phyloP scores from a whole-genome alignment of 64 coral and sea anemone genomes.

The Orbicella faveolata region DNA sequence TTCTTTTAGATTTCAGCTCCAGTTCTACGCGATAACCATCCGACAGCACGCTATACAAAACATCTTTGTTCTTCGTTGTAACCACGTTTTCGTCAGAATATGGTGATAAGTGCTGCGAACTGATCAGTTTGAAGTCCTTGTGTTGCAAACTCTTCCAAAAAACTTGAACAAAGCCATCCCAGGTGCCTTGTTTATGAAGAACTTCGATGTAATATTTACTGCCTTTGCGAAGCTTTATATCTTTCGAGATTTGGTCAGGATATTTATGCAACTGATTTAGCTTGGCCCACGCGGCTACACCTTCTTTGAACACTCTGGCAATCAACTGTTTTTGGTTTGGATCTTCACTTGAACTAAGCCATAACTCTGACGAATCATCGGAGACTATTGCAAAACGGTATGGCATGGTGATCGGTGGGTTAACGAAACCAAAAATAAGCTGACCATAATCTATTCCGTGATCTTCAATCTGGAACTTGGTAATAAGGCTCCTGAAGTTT shows the following conservation, averaged over 20 bases:
- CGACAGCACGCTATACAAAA: not conserved
- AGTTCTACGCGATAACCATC: not conserved
- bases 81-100: not conserved
- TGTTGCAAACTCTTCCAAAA: not conserved
- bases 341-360: constrained; percentile 63
- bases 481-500: not conserved
- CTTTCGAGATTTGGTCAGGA: constrained; percentile 37
- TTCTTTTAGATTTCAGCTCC: not conserved
- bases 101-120: not conserved
- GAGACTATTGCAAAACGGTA: constrained; percentile 65
- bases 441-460: not conserved
- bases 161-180: not conserved
- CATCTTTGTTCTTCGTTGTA: not conserved
- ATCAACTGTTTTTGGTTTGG: constrained; percentile 39
- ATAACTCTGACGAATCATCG: constrained; percentile 64
- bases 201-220: constrained; percentile 65
- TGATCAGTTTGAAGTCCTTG: not conserved
- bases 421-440: constrained; percentile 56
- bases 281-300: not conserved
- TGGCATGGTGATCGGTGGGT: constrained; percentile 3
- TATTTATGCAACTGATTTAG: constrained; percentile 46
- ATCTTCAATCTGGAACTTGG: not conserved
- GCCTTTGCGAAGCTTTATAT: constrained; percentile 1
- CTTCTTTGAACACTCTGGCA: constrained; percentile 39
- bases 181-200: constrained; percentile 8